Conservation (phyloP, 2,797 vertebrate species). For the Myripristis murdjan region DNA sequence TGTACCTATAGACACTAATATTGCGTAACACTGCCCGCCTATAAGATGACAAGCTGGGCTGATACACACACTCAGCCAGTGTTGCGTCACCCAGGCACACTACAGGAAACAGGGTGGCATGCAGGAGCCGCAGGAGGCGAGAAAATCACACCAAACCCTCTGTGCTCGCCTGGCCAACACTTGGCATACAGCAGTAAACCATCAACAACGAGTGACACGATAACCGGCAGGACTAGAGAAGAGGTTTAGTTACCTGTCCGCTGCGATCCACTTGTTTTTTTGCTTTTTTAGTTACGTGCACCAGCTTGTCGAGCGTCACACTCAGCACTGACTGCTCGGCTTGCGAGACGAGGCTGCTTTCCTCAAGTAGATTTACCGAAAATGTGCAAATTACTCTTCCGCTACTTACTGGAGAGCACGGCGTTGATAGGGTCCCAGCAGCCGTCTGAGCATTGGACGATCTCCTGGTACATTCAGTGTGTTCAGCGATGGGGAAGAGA, state of each 20-base stretch:
- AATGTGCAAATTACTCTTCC: rapidly evolving
- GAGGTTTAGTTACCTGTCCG: conserved; percentile 14
- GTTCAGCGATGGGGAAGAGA: conserved; percentile 39
- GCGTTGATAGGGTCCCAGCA: conserved; percentile 30
- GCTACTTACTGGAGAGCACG: conserved; percentile 52
- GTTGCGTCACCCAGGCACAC: conserved; percentile 73
- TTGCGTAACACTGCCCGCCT: conserved; percentile 19
- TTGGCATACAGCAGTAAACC: background rate
- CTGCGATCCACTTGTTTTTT: background rate
- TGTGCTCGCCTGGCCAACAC: background rate
- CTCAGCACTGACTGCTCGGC: background rate
- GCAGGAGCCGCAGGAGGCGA: background rate
- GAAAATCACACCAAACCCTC: background rate
- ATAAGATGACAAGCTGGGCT: conserved; percentile 15
- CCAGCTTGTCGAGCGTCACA: background rate
- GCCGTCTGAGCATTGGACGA: conserved; percentile 25
- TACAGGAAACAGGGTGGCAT: background rate
- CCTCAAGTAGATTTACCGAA: rapidly evolving
- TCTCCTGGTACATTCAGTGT: background rate
- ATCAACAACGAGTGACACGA: background rate
- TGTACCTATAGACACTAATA: background rate
- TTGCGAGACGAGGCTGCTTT: background rate
- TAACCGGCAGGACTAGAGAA: background rate
- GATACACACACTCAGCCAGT: conserved; percentile 43
- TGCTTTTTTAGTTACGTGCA: background rate